Evolutionary conservation across 2,113 vertebrate species (phyloP).

Genomic region (Tenebrosternarchus preto): DNA sequence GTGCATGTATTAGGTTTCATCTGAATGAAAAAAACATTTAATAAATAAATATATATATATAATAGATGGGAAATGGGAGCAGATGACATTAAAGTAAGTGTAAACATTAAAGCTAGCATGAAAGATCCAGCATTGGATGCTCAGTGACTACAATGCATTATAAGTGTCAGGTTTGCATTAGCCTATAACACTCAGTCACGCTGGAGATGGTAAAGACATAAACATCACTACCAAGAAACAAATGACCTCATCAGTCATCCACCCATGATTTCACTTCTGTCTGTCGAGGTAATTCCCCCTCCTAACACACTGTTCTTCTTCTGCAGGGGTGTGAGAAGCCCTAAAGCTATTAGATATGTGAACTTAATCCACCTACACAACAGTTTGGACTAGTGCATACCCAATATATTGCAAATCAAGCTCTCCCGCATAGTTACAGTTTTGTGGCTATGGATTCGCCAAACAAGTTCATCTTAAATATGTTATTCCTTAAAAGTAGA

Average conservation of each 20-base stretch:
- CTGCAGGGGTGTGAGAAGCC: not conserved
- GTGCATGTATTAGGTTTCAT: not conserved
- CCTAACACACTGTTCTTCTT: not conserved
- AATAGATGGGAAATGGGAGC: too few relatives aligned
- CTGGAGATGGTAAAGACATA: not conserved
- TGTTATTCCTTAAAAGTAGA: not conserved
- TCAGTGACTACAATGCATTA: constrained; percentile 1
- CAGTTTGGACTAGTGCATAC: not conserved
- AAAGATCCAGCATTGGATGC: not conserved
- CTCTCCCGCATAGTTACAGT: not conserved
- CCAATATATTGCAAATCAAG: constrained; percentile 15
- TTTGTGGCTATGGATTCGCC: not conserved
- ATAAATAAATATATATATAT: too few relatives aligned
- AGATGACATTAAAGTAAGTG: not conserved
- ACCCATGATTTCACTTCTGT: not conserved
- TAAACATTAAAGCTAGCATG: not conserved
- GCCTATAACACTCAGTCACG: constrained; percentile 9
- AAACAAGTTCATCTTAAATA: not conserved
- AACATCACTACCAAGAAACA: constrained; percentile 7
- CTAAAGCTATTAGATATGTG: not conserved
- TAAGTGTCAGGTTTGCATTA: constrained; percentile 17
- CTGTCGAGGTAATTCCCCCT: not conserved
- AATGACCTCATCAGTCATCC: constrained; percentile 17
- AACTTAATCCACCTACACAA: not conserved
- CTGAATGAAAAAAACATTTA: not conserved